Base-by-base conservation (phyloP, 2,113 vertebrate genomes). In the Propithecus coquereli region DNA sequence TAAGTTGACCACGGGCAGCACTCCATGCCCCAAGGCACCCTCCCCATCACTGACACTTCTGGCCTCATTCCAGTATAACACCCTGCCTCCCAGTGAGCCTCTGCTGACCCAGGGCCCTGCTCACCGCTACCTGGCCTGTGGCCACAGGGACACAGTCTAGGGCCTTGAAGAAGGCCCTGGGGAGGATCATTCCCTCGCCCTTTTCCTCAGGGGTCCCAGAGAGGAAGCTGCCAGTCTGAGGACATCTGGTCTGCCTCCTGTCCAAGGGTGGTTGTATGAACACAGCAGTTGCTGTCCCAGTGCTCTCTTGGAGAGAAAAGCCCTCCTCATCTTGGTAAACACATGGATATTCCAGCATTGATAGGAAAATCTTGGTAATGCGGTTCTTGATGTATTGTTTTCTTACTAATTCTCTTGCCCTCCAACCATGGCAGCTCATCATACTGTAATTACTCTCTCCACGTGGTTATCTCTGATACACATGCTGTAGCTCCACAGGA, bases 391-490 rank as follows among this genome's bases (percentile, higher is more conserved):
- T 12, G 25, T 74, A 45, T 80, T 43, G 3, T 68, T 70, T 95
- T 45, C 87, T 96, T 90, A 80, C 73, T 37, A 68, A 7, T 79
- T 89, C 57, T 93, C 80, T 87, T 90, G 66, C 63, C 71, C 25
- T 80, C 88, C 65, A 59, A 34, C 5, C 6, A 66, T n/a, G 54
- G 47, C 68, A 27, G 43, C 23, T 94, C 18, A 50, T 77, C 50
- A 23, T 1, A 25, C 45, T 57, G 1, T 47, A 70, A 73, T 27
- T 73, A 45, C 23, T 61, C 3, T 45, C 61, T 80, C 61, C 70
- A 50, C 23, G 18, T 43, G 20, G 43, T 17, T 11, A 23, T 43
- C 6, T 13, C 20, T 59, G 23, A 65, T 25, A n/a, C 3, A 14
- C 13, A 8, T 7, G 1, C 18, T 27, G 13, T 40, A 73, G 54